phyloP scores from a whole-genome alignment of 2,888 invertebrate species.

The Agriopis leucophaearia region DNA sequence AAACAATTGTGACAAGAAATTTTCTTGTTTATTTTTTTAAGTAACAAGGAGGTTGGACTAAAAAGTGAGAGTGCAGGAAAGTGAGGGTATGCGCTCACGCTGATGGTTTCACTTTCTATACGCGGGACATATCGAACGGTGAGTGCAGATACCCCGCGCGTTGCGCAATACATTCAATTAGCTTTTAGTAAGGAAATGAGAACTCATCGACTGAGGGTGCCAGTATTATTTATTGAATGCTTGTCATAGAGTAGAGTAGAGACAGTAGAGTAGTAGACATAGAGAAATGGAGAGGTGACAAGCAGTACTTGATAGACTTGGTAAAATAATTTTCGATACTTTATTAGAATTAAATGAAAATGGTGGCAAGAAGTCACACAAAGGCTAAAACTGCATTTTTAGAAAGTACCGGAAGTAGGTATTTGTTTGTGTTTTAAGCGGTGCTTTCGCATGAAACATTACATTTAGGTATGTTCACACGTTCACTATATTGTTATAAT shows the following conservation, averaged over 20 bases:
- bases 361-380: background rate
- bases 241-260: background rate
- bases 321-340: background rate
- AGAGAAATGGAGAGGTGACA: background rate
- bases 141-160: conserved; percentile 56
- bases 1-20: conserved; percentile 22
- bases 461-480: background rate
- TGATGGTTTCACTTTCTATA: conserved; percentile 78
- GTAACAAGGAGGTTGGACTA: conserved; percentile 50
- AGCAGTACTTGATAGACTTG: background rate
- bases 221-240: background rate
- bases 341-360: too few species aligned
- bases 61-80: conserved; percentile 68
- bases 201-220: background rate
- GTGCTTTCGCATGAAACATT: background rate
- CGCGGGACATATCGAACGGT: conserved; percentile 74
- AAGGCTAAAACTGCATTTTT: background rate
- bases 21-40: background rate
- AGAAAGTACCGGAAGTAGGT: conserved; percentile 6
- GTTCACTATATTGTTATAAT: background rate
- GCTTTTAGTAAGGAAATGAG: conserved; percentile 18
- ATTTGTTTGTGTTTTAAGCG: background rate
- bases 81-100: conserved; percentile 66
- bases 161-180: conserved; percentile 27
- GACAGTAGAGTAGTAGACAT: too few species aligned